Conservation (phyloP, 1,140 invertebrate species). For the Carposina sasakii region DNA sequence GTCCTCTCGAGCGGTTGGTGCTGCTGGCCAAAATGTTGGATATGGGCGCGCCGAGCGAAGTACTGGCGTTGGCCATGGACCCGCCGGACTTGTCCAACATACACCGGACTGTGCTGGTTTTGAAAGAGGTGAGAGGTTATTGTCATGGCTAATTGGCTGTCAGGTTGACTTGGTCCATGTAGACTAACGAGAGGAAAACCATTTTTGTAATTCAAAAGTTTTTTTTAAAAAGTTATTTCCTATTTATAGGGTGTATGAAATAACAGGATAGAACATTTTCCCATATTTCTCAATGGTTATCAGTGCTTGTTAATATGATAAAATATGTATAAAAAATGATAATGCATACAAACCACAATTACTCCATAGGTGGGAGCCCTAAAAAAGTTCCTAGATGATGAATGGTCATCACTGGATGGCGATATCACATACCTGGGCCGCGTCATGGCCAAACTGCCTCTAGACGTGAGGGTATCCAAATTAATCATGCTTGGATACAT, state of each 20-base stretch:
- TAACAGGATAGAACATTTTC: too few relatives aligned
- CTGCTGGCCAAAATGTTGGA: slow-evolving; percentile 88
- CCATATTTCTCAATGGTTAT: too few relatives aligned
- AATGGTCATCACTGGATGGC: slow-evolving; percentile 82
- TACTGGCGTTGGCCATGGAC: slow-evolving; percentile 89
- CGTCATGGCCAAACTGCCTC: slow-evolving; percentile 86
- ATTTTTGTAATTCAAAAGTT: too few relatives aligned
- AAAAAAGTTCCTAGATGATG: slow-evolving; percentile 71
- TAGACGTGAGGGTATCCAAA: slow-evolving; percentile 88
- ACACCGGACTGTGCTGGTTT: slow-evolving; percentile 81
- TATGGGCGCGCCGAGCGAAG: slow-evolving; percentile 86
- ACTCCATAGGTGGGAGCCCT: slow-evolving; percentile 78
- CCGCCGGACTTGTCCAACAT: slow-evolving; percentile 91
- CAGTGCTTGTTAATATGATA: too few relatives aligned
- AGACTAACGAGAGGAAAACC: too few relatives aligned
- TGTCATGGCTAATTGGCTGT: too few relatives aligned
- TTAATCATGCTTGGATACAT: slow-evolving; percentile 91
- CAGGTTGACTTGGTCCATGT: too few relatives aligned
- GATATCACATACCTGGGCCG: slow-evolving; percentile 90
- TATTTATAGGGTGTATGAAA: too few relatives aligned
- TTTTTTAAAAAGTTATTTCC: too few relatives aligned
- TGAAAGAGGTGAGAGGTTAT: slow-evolving; percentile 93
- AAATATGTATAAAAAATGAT: too few relatives aligned
- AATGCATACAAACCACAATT: too few relatives aligned
- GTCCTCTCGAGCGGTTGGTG: slow-evolving; percentile 88